phyloP scores from a whole-genome alignment of 2,888 invertebrate genomes.

The Athalia cordata region DNA sequence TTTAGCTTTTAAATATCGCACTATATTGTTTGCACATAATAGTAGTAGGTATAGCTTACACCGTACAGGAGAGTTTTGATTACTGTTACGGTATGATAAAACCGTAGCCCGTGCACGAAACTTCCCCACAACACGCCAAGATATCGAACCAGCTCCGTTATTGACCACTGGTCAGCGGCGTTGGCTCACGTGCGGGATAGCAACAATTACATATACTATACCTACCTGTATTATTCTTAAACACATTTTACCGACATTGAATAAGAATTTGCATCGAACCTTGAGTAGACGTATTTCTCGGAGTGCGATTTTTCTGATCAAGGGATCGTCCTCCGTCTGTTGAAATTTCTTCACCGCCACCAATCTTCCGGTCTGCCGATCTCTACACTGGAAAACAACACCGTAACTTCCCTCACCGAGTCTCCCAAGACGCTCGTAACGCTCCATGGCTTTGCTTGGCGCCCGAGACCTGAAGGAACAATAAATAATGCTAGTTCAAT shows the following conservation, averaged over 20 bases:
- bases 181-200: constrained; percentile 1
- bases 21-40: too few relatives aligned
- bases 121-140: constrained; percentile 61
- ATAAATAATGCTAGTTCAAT: constrained; percentile 22
- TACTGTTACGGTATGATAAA: neutral
- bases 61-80: neutral
- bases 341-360: constrained; percentile 98
- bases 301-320: constrained; percentile 96
- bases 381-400: constrained; percentile 96
- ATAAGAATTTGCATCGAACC: constrained; percentile 75
- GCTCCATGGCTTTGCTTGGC: constrained; percentile 91
- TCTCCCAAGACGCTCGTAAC: constrained; percentile 95
- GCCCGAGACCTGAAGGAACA: constrained; percentile 82
- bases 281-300: constrained; percentile 96
- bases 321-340: constrained; percentile 97
- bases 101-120: neutral
- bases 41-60: neutral
- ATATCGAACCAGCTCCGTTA: constrained; percentile 69
- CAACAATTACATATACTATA: neutral
- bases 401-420: constrained; percentile 98
- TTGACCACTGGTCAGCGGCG: constrained; percentile 66
- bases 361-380: constrained; percentile 94
- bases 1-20: neutral
- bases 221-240: too few relatives aligned
- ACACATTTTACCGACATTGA: neutral